Conservation (phyloP, 2,888 invertebrate genomes). For the Panopea generosa region DNA sequence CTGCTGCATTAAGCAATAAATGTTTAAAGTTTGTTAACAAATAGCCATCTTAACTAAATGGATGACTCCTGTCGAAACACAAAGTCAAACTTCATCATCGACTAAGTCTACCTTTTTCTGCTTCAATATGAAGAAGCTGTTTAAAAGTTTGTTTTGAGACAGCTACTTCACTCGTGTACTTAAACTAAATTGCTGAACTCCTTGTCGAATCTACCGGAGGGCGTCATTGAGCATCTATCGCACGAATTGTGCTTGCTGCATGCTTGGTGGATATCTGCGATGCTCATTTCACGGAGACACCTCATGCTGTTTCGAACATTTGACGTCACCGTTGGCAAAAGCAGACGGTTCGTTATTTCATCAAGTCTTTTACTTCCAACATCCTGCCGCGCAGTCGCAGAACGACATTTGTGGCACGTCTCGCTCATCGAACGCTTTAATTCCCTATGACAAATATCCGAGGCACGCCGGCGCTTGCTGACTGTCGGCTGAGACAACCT, state of each 20-base stretch:
- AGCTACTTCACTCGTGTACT: too few species aligned
- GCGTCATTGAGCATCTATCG: constrained; percentile 34
- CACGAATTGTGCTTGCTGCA: constrained; percentile 9
- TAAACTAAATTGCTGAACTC: too few species aligned
- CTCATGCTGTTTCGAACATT: constrained; percentile 44
- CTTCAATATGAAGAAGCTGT: too few species aligned
- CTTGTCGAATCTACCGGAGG: constrained; percentile 43
- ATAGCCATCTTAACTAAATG: too few species aligned
- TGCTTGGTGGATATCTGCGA: constrained; percentile 29
- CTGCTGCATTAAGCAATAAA: too few species aligned
- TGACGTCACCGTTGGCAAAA: constrained; percentile 47
- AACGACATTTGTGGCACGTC: constrained; percentile 26
- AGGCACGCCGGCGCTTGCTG: constrained; percentile 40
- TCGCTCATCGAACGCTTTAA: constrained; percentile 28
- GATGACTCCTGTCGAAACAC: too few species aligned
- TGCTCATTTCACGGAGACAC: constrained; percentile 23
- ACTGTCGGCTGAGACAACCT: constrained; percentile 63
- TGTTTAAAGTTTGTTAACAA: too few species aligned
- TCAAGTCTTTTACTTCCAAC: constrained; percentile 22
- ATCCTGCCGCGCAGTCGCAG: constrained; percentile 1
- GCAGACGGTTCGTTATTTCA: constrained; percentile 43
- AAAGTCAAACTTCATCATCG: too few species aligned
- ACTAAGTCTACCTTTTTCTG: too few species aligned
- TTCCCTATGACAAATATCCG: constrained; percentile 46
- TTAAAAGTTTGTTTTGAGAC: too few species aligned